These are phyloP conservation scores for Charadrius vociferus DNA, from an alignment of 2,113 vertebrate species.

Conservation along the genomic window DNA sequence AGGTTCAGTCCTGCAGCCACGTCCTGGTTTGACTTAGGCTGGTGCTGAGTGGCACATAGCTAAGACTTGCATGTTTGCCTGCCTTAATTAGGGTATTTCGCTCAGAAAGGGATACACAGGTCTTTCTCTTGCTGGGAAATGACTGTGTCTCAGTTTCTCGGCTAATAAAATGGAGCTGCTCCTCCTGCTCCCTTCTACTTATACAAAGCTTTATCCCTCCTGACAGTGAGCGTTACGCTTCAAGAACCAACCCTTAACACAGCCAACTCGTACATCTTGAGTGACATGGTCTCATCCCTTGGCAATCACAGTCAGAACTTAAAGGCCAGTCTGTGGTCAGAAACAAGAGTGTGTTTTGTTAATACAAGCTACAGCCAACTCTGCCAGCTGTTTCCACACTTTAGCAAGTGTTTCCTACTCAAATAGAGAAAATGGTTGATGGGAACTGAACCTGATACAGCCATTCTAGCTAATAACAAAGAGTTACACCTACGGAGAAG, in stretches of 20 bases:
- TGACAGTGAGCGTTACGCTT: accelerated
- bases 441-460: not conserved
- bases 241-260: not conserved
- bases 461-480: not conserved
- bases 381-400: slow-evolving; percentile 52
- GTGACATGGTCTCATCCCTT: not conserved
- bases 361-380: not conserved
- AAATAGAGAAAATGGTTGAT: not conserved
- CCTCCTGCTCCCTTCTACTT: not conserved
- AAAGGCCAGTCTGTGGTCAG: slow-evolving; percentile 30
- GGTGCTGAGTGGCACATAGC: not conserved
- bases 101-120: not conserved
- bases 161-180: not conserved
- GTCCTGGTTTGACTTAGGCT: not conserved
- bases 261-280: not conserved
- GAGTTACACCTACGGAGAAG: not conserved
- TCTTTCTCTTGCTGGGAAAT: not conserved
- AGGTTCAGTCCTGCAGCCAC: not conserved
- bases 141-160: not conserved
- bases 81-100: not conserved
- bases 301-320: not conserved
- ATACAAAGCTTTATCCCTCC: not conserved
- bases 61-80: not conserved
- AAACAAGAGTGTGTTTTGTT: slow-evolving; percentile 1
- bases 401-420: slow-evolving; percentile 28